Conservation (phyloP, 2,888 invertebrate species). For the Eudemis profundana region DNA sequence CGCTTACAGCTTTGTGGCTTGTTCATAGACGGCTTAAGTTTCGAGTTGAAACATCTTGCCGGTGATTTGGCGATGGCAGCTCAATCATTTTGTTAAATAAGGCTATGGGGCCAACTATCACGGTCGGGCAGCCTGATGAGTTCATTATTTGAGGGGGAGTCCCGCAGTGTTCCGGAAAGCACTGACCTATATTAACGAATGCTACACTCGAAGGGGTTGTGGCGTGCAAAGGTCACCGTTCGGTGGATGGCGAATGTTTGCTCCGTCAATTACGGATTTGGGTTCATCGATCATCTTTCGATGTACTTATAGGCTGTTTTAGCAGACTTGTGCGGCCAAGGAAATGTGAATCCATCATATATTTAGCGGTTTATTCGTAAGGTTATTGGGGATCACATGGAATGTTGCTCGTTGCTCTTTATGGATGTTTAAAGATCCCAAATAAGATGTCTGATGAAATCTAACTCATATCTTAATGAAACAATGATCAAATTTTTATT, state of each 20-base stretch:
- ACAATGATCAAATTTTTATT: too few relatives aligned
- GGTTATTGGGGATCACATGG: too few relatives aligned
- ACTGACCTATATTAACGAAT: constrained; percentile 68
- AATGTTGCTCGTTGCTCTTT: too few relatives aligned
- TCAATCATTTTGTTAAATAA: constrained; percentile 57
- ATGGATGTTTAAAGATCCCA: too few relatives aligned
- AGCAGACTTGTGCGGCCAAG: neutral
- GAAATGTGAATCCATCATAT: too few relatives aligned
- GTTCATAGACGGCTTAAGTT: too few relatives aligned
- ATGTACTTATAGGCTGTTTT: constrained; percentile 8
- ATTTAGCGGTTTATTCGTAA: too few relatives aligned
- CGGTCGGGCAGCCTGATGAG: constrained; percentile 61
- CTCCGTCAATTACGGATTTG: constrained; percentile 22
- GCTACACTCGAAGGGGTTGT: constrained; percentile 48
- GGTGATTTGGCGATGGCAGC: too few relatives aligned
- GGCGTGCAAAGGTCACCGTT: constrained; percentile 51
- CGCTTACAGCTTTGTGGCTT: too few relatives aligned
- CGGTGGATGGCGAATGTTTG: constrained; percentile 18
- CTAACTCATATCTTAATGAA: too few relatives aligned
- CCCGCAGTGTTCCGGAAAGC: constrained; percentile 51
- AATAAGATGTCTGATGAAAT: too few relatives aligned
- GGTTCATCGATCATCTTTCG: constrained; percentile 15
- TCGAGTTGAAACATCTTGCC: too few relatives aligned
- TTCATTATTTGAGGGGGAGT: constrained; percentile 68
- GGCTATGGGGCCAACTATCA: constrained; percentile 64